A percentile compares a stretch with the other conserved stretches of the same genome.
Evolutionary conservation across 2,113 vertebrate genomes (phyloP).

Genomic region (Dipodomys ordii): DNA sequence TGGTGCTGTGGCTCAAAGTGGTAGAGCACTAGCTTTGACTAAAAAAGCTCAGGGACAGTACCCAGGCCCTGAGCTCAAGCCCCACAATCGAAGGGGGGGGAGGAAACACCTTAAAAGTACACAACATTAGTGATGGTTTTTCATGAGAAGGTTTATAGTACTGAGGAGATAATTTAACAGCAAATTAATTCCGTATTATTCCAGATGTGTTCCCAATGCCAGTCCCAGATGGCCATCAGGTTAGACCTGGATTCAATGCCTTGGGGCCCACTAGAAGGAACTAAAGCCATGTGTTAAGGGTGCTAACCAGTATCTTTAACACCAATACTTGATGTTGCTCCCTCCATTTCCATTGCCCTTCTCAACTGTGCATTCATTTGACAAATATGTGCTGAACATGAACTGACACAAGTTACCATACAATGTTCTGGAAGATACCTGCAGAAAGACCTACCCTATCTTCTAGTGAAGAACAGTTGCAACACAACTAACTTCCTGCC

Average conservation of each 20-base stretch:
- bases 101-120: not conserved
- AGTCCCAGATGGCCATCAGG: not conserved
- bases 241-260: not conserved
- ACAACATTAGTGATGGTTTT: constrained; percentile 1
- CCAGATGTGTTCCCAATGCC: constrained; percentile 25
- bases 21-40: too few relatives aligned
- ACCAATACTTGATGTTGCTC: not conserved
- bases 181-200: constrained; percentile 27
- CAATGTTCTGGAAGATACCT: not conserved
- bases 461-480: not conserved
- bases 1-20: too few relatives aligned
- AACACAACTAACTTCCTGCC: not conserved
- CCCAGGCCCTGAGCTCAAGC: too few relatives aligned
- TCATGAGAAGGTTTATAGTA: not conserved
- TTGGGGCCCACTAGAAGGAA: not conserved
- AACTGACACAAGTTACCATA: not conserved
- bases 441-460: not conserved
- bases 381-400: not conserved
- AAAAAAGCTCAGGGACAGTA: too few relatives aligned
- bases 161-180: constrained; percentile 30
- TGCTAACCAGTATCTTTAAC: not conserved
- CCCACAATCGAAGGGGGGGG: too few relatives aligned
- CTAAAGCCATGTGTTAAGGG: not conserved
- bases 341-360: not conserved
- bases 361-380: not conserved